Conservation (phyloP, 2,113 vertebrate species). For the Jaculus jaculus region DNA sequence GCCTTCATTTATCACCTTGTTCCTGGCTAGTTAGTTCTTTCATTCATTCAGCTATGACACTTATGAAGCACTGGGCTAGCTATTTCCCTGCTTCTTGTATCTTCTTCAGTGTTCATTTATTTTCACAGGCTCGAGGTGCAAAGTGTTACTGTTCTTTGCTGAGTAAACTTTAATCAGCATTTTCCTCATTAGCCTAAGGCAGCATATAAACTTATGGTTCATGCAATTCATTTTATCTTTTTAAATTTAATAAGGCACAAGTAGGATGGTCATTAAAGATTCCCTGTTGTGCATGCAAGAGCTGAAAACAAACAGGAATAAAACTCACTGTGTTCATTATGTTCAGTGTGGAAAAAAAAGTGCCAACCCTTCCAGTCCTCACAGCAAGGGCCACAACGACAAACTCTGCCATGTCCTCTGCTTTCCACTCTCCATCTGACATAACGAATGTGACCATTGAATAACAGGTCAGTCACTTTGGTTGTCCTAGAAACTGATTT, state of each 20-base stretch:
- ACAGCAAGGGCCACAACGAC: background rate
- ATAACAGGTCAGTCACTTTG: background rate
- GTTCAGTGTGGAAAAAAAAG: slow-evolving; percentile 20
- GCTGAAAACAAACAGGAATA: slow-evolving; percentile 70
- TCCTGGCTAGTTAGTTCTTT: background rate
- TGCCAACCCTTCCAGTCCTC: background rate
- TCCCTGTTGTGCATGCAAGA: slow-evolving; percentile 62
- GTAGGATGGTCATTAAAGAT: slow-evolving; percentile 70
- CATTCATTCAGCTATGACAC: background rate
- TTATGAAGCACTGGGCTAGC: background rate
- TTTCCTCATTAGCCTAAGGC: slow-evolving; percentile 68
- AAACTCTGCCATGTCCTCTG: background rate
- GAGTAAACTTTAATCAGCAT: slow-evolving; percentile 75
- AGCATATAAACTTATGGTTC: slow-evolving; percentile 62
- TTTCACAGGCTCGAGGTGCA: background rate
- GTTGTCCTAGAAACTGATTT: background rate
- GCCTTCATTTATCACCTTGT: background rate
- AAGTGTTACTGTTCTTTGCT: slow-evolving; percentile 42
- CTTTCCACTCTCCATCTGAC: background rate
- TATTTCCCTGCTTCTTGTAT: background rate
- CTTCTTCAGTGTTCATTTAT: background rate
- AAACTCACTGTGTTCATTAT: slow-evolving; percentile 71
- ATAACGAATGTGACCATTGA: background rate
- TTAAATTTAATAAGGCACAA: slow-evolving; percentile 79
- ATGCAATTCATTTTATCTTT: slow-evolving; percentile 71